Percentiles rank a stretch among this genome's conserved stretches.
Conservation (phyloP, 2,888 invertebrate species). For the Cheilosia grossa region DNA sequence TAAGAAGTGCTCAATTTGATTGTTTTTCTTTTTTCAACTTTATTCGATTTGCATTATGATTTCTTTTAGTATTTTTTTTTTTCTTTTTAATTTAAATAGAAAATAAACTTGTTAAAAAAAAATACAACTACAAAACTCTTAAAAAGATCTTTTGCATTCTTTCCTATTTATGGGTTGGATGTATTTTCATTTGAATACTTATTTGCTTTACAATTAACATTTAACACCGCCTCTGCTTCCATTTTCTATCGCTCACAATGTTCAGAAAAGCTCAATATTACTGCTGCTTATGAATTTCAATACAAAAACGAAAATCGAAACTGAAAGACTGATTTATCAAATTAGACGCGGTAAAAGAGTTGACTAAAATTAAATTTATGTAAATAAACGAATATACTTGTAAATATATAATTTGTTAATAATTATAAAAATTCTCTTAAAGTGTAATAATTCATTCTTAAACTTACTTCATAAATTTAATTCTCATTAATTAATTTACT, state of each 20-base stretch:
- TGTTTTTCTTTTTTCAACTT: constrained; percentile 13
- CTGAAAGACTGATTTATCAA: constrained; percentile 36
- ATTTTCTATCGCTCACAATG: constrained; percentile 74
- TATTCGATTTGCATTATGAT: constrained; percentile 21
- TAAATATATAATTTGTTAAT: constrained; percentile 74
- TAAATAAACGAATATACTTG: constrained; percentile 73
- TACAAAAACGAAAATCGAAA: constrained; percentile 31
- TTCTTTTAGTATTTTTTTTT: too few relatives aligned
- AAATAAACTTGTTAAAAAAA: constrained; percentile 17
- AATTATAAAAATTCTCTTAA: constrained; percentile 75
- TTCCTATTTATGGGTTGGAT: constrained; percentile 60
- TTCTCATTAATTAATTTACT: constrained; percentile 78
- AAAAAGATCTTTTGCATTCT: constrained; percentile 54
- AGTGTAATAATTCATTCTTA: constrained; percentile 75
- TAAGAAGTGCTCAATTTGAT: constrained; percentile 55
- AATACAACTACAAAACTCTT: constrained; percentile 39
- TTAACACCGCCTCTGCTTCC: constrained; percentile 71
- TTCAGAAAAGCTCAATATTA: constrained; percentile 77
- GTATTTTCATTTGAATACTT: constrained; percentile 64
- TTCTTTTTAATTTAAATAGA: constrained; percentile 25
- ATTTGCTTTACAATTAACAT: constrained; percentile 74
- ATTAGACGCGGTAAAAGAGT: constrained; percentile 50
- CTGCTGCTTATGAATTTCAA: constrained; percentile 66
- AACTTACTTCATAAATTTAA: constrained; percentile 74
- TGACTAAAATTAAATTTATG: constrained; percentile 56